Base-by-base conservation (phyloP, 2,113 vertebrate species). In the Menidia beryllina region DNA sequence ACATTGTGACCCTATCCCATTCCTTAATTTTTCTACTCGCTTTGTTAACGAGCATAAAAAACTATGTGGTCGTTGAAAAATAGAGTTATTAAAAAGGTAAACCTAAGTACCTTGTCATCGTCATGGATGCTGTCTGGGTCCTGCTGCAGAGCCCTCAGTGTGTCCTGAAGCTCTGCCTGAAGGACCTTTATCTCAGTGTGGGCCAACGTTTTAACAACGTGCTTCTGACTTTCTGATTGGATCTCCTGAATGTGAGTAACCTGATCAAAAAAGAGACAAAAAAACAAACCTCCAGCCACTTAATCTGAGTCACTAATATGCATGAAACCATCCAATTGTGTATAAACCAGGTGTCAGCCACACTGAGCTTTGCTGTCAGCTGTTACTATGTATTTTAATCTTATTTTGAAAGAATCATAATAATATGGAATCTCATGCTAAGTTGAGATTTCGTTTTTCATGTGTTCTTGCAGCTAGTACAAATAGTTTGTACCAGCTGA, bases 31-130 rank as follows among this genome's bases (percentile, higher is more conserved):
- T 43, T 45, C 19, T 49, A 5, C 41, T 54, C 49, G 56, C 8
- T 47, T 50, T 19, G 0, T 63, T 54, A n/a, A n/a, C n/a, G n/a
- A n/a, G n/a, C n/a, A n/a, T 52, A 7, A 21, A 54, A 15, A 60
- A 36, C 1, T 1, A 10, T 30, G 53, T 24, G 0, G 36, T 66
- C 51, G 34, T 0, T 23, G 2, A 1, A 0, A 17, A 34, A 34
- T 34, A 10, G 30, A 8, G 7, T 34, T 6, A 34, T 34, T 5
- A 12, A n/a, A 60, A 14, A 58, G 23, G 43, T 41, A 19, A 25
- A 17, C n/a, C 27, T 39, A n/a, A 66, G 14, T 84, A 98, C 97
- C 95, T 95, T 95, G 82, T 96, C 95, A 59, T 96, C 93, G 63
- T 95, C 95, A 34, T 91, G 82, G 2, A 69, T 51, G 48, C 81